Evolutionary conservation across 1,140 invertebrate genomes (phyloP), one percentile per base, ranked within the genome.

Genomic region (Diploscapter pachys): DNA sequence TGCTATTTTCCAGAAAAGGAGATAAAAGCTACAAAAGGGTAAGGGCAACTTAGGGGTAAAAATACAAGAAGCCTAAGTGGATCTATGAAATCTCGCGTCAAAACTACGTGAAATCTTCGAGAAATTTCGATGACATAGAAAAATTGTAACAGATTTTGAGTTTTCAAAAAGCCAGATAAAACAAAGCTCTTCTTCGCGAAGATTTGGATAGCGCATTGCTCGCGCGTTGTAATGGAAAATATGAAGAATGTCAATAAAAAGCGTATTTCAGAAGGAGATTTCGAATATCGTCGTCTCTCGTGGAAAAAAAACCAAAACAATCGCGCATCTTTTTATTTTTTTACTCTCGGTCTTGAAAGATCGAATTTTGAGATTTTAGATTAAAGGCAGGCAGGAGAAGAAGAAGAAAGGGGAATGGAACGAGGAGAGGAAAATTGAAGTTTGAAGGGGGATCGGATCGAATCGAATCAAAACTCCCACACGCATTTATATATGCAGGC

Each of bases 331-430:
- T 61, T 70, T 50, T 61, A 59, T 49, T 59, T 49, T 49, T 70
- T 56, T 70, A 70, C 68, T 70, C 68, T 11, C 56, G 63, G 63
- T 61, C 50, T 61, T 59, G 53, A 70, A 55, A 69, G 48, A 50
- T 61, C 59, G 56, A 70, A 51, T 11, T 49, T 13, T 4, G 67
- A 69, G 52, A 50, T 13, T 54, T 31, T 3, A 6, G 65, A 70
- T 13, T 9, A 56, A 50, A 50, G 55, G 13, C 3, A n/a, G 57
- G 11, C 63, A 72, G 57, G 61, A 72, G 71, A 72, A 72, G 13
- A 64, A 63, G 59, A 72, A 63, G 71, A 13, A 13, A 63, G 13
- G 11, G 51, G 13, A 49, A 49, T 13, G 11, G 61, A 63, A 52
- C 50, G 59, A 54, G 55, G 59, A n/a, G 63, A n/a, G 59, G 65